Conservation (phyloP, 2,113 vertebrate species). For the Megaceryle maxima region DNA sequence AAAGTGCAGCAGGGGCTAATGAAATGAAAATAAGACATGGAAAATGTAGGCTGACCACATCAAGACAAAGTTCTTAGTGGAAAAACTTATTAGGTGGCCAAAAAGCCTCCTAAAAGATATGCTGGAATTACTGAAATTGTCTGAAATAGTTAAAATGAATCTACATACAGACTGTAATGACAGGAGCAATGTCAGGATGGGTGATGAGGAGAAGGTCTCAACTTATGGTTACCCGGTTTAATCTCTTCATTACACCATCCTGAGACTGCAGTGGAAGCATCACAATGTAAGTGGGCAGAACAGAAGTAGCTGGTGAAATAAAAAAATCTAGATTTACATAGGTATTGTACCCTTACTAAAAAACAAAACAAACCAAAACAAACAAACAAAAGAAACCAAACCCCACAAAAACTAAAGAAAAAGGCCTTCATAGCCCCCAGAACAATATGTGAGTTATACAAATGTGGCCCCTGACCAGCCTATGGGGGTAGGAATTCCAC, state of each 20-base stretch:
- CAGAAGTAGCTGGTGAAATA: not conserved
- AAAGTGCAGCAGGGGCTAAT: not conserved
- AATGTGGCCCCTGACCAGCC: not conserved
- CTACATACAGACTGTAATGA: not conserved
- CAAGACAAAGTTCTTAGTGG: not conserved
- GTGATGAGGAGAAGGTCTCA: not conserved
- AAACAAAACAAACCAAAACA: not conserved
- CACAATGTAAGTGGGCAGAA: not conserved
- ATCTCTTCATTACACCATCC: not conserved
- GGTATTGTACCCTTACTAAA: not conserved
- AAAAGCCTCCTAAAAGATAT: not conserved
- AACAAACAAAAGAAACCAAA: not conserved
- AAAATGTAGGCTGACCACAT: not conserved
- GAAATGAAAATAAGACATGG: not conserved
- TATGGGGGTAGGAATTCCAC: not conserved
- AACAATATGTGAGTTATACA: not conserved
- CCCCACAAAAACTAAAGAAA: not conserved
- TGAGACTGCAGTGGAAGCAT: not conserved
- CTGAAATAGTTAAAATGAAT: not conserved
- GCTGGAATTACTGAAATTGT: not conserved
- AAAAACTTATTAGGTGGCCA: not conserved
- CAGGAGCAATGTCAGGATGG: not conserved
- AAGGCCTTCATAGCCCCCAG: not conserved
- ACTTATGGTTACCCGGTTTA: rapidly evolving
- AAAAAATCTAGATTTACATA: not conserved